Evolutionary conservation across 2,888 invertebrate species (phyloP).

Genomic region (Callimorpha dominula): DNA sequence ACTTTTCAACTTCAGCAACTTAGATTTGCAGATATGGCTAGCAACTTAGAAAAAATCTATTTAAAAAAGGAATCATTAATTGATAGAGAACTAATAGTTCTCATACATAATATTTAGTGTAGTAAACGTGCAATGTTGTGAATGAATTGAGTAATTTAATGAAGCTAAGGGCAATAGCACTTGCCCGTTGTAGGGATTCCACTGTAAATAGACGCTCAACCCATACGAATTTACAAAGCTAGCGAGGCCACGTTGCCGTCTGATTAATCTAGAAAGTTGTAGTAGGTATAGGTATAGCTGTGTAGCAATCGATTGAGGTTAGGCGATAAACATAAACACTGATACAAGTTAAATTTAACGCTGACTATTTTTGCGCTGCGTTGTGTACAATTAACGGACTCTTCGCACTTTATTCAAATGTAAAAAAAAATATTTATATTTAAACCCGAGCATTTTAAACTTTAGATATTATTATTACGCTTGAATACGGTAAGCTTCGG

Average conservation of each 20-base stretch:
- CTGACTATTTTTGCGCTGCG: slow-evolving; percentile 1
- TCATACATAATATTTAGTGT: background rate
- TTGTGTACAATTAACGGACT: background rate
- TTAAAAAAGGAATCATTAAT: no score
- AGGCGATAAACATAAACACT: slow-evolving; percentile 1
- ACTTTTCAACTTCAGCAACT: background rate
- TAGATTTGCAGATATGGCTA: background rate
- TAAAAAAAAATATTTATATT: no score
- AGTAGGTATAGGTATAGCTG: slow-evolving; percentile 2
- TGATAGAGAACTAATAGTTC: no score
- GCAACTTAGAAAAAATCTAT: no score
- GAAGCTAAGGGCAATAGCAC: background rate
- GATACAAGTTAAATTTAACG: slow-evolving; percentile 4
- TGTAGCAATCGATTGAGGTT: slow-evolving; percentile 16
- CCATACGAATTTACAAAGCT: slow-evolving; percentile 24
- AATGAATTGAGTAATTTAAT: background rate
- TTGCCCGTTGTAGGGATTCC: slow-evolving; percentile 33
- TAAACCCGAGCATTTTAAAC: no score
- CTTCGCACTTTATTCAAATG: no score
- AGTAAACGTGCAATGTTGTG: background rate
- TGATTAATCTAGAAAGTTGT: slow-evolving; percentile 34
- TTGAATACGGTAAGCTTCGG: background rate
- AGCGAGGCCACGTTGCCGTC: slow-evolving; percentile 17
- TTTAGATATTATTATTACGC: background rate
- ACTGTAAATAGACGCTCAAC: slow-evolving; percentile 16